Evolutionary conservation across 2,888 invertebrate species (phyloP).

Genomic region (Megalurothrips usitatus): DNA sequence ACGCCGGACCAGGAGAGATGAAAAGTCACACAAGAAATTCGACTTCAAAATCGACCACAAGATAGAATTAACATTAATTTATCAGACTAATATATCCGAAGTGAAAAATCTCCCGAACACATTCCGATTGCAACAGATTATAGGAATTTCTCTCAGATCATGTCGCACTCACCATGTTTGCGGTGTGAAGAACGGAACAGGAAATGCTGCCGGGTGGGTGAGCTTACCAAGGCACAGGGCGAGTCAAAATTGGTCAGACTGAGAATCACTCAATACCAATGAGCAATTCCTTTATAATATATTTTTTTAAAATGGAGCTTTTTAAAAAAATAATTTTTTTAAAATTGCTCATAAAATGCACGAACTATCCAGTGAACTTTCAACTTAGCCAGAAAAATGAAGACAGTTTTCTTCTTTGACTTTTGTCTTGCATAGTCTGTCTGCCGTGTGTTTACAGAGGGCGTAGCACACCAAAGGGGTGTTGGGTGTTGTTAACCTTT

Average conservation of each 20-base stretch:
- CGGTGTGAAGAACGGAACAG: constrained; percentile 17
- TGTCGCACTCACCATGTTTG: constrained; percentile 6
- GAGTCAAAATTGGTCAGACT: not conserved
- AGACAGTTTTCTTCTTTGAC: not conserved
- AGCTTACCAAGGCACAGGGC: not conserved
- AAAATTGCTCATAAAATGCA: too few relatives aligned
- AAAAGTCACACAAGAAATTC: not conserved
- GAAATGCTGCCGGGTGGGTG: not conserved
- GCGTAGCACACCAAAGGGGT: not conserved
- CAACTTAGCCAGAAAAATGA: not conserved
- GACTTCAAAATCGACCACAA: not conserved
- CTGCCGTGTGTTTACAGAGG: not conserved
- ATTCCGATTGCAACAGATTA: too few relatives aligned
- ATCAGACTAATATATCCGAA: too few relatives aligned
- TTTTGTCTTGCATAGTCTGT: not conserved
- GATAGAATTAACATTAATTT: not conserved
- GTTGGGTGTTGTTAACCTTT: constrained; percentile 23
- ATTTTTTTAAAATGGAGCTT: too few relatives aligned
- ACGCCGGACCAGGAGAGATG: not conserved
- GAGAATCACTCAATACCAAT: too few relatives aligned
- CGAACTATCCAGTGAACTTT: too few relatives aligned
- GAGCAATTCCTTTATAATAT: too few relatives aligned
- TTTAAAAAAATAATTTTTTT: too few relatives aligned
- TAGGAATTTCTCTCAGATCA: not conserved
- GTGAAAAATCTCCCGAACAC: too few relatives aligned